phyloP scores from a whole-genome alignment of 2,797 vertebrate species.

The Leontopithecus rosalia region DNA sequence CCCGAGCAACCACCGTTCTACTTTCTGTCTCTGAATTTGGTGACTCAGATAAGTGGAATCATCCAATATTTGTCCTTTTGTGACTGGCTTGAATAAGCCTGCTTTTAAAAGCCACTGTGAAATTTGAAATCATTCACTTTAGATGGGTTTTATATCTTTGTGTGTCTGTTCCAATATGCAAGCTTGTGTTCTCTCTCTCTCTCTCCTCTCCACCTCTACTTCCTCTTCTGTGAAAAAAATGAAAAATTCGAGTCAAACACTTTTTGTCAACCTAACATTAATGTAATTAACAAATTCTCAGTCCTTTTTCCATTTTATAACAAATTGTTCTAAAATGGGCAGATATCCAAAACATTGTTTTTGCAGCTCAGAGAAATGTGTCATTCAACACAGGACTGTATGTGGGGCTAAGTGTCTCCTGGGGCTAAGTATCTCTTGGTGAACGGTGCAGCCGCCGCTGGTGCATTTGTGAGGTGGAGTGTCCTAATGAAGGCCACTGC shows the following conservation, averaged over 20 bases:
- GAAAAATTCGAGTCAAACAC: not conserved
- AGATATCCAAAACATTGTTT: not conserved
- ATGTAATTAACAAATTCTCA: not conserved
- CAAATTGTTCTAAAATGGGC: not conserved
- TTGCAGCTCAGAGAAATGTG: not conserved
- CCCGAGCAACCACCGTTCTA: not conserved
- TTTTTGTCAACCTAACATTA: not conserved
- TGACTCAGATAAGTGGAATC: not conserved
- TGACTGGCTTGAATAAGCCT: not conserved
- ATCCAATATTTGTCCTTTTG: not conserved
- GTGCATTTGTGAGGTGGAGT: not conserved
- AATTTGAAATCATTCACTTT: not conserved
- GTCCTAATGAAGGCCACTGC: not conserved
- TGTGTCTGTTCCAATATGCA: not conserved
- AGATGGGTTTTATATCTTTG: not conserved
- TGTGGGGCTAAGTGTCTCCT: not conserved
- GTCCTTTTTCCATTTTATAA: not conserved
- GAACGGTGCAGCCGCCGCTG: rapidly evolving
- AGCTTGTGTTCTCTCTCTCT: not conserved
- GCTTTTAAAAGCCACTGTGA: not conserved
- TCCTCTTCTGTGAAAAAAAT: not conserved
- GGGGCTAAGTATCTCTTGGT: not conserved
- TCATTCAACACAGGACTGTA: not conserved
- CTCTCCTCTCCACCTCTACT: not conserved
- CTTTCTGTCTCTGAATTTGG: not conserved